Conservation (phyloP, 2,113 vertebrate species). For the Piaya cayana region DNA sequence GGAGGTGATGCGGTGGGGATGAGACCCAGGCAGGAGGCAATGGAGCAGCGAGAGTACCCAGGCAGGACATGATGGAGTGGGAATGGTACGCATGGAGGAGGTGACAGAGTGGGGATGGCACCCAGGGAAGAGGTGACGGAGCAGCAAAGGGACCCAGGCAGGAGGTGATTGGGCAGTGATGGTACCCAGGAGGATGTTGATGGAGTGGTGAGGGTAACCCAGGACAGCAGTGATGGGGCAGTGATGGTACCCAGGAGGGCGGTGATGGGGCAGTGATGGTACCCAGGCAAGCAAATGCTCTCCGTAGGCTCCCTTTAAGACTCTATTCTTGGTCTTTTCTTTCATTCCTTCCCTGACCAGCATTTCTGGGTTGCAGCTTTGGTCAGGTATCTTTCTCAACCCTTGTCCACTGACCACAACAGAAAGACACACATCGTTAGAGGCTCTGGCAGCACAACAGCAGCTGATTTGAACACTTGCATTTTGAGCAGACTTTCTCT, state of each 20-base stretch:
- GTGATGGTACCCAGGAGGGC: neutral
- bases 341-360: accelerated
- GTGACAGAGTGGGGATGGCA: no score
- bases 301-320: neutral
- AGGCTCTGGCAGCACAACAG: accelerated
- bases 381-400: neutral
- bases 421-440: accelerated
- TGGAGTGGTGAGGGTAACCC: no score
- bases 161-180: no score
- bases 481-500: accelerated
- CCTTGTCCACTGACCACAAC: neutral
- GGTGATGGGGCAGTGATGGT: neutral
- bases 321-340: neutral
- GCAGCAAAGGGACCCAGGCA: no score
- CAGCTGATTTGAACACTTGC: accelerated
- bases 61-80: no score
- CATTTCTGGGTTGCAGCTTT: no score
- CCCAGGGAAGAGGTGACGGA: no score
- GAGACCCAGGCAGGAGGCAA: no score
- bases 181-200: accelerated
- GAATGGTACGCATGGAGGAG: no score
- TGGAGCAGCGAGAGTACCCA: no score
- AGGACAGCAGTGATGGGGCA: accelerated
- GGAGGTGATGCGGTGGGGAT: no score
- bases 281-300: accelerated